phyloP scores from a whole-genome alignment of 2,113 vertebrate genomes.

The Okapia johnstoni region DNA sequence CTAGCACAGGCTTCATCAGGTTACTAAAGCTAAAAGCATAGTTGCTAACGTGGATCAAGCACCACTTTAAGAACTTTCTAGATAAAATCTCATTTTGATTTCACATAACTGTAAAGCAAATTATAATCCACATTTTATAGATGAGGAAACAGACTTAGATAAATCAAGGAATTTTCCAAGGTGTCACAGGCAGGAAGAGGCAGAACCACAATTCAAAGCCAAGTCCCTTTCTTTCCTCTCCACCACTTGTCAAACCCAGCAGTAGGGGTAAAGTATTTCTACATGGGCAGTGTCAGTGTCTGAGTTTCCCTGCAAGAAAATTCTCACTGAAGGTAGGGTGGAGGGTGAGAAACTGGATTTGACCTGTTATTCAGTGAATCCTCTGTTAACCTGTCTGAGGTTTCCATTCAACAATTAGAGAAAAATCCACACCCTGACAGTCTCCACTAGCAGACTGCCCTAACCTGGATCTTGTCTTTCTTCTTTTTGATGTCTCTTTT shows the following conservation, averaged over 20 bases:
- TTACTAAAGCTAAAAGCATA: background rate
- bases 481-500: background rate
- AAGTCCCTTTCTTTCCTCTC: background rate
- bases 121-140: background rate
- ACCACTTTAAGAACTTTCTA: background rate
- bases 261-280: background rate
- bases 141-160: background rate
- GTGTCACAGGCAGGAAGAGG: background rate
- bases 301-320: background rate
- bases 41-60: background rate
- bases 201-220: background rate
- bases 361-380: background rate
- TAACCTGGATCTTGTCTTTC: background rate
- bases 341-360: background rate
- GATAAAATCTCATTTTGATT: constrained; percentile 30
- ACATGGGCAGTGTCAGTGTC: background rate
- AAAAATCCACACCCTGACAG: background rate
- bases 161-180: background rate
- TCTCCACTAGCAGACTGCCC: background rate
- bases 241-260: background rate
- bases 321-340: background rate
- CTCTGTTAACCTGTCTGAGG: background rate
- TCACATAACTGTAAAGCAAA: background rate
- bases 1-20: background rate
- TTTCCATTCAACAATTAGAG: background rate